Conservation (phyloP, 1,140 invertebrate genomes). For the Zaprionus capensis region DNA sequence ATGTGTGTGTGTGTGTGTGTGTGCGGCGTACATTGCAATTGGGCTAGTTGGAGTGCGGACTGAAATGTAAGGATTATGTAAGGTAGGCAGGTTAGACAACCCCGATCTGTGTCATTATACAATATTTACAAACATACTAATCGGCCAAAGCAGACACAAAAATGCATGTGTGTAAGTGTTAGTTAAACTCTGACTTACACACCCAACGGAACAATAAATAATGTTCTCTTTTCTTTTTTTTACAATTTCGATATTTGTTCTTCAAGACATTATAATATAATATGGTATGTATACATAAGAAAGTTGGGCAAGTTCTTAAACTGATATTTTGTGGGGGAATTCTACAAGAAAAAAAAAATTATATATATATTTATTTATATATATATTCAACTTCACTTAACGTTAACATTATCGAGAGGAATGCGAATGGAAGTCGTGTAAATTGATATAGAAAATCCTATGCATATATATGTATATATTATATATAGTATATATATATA, state of each 20-base stretch:
- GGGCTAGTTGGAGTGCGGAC: slow-evolving; percentile 36
- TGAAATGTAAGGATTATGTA: slow-evolving; percentile 17
- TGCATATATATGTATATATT: slow-evolving; percentile 31
- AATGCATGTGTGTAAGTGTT: slow-evolving; percentile 31
- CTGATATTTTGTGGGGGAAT: slow-evolving; percentile 20
- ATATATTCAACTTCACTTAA: slow-evolving; percentile 23
- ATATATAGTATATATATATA: slow-evolving; percentile 17
- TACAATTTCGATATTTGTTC: slow-evolving; percentile 28
- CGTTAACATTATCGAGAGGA: slow-evolving; percentile 24
- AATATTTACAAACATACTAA: slow-evolving; percentile 71
- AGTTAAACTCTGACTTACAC: slow-evolving; percentile 49
- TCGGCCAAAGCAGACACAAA: slow-evolving; percentile 43
- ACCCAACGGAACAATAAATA: slow-evolving; percentile 13
- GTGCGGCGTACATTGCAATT: slow-evolving; percentile 20
- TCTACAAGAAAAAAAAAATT: slow-evolving; percentile 8
- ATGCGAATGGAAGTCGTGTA: slow-evolving; percentile 43
- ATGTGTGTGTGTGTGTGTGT: neutral
- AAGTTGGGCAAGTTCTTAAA: slow-evolving; percentile 28
- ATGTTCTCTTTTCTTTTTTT: slow-evolving; percentile 10
- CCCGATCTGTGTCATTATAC: slow-evolving; percentile 50
- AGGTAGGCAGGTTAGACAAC: slow-evolving; percentile 9
- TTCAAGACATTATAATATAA: slow-evolving; percentile 24
- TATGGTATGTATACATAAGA: slow-evolving; percentile 27
- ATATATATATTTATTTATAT: neutral
- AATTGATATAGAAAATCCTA: slow-evolving; percentile 62